These are phyloP conservation scores for Myrmecophaga tridactyla DNA, from an alignment of 2,113 vertebrate genomes.

Conservation along the genomic window DNA sequence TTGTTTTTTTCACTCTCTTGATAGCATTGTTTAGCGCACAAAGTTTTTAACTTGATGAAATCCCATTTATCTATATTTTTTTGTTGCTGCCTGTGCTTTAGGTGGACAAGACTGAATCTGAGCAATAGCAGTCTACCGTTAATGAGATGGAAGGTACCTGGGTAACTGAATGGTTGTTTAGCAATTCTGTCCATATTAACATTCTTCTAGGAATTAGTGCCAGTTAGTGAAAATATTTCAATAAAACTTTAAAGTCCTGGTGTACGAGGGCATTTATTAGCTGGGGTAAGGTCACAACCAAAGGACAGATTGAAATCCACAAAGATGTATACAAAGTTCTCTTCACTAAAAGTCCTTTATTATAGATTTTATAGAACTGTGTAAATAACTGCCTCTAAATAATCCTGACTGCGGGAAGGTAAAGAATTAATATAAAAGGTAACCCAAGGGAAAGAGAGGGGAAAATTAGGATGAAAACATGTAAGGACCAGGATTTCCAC, in stretches of 20 bases:
- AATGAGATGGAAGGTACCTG: not conserved
- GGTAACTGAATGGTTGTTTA: not conserved
- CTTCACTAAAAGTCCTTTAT: constrained; percentile 5
- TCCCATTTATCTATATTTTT: no score
- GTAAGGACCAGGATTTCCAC: not conserved
- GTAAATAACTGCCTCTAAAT: constrained; percentile 46
- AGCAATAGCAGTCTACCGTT: not conserved
- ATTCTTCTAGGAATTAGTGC: constrained; percentile 36
- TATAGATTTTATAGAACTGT: not conserved
- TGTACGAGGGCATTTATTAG: constrained; percentile 36
- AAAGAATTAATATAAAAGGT: constrained; percentile 42
- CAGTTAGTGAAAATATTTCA: not conserved
- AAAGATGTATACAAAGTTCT: not conserved
- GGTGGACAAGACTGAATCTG: not conserved
- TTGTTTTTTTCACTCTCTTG: no score
- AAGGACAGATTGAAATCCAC: not conserved
- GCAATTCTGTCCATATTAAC: not conserved
- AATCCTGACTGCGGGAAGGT: not conserved
- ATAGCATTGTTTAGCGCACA: no score
- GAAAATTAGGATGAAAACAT: constrained; percentile 25
- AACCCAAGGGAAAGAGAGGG: constrained; percentile 9
- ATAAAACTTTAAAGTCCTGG: constrained; percentile 12
- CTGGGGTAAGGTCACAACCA: not conserved
- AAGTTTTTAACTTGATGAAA: no score
- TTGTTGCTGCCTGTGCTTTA: no score